A percentile compares a stretch with the other conserved stretches of the same genome.
phyloP scores from a whole-genome alignment of 2,113 vertebrate species.

The Mirza zaza region DNA sequence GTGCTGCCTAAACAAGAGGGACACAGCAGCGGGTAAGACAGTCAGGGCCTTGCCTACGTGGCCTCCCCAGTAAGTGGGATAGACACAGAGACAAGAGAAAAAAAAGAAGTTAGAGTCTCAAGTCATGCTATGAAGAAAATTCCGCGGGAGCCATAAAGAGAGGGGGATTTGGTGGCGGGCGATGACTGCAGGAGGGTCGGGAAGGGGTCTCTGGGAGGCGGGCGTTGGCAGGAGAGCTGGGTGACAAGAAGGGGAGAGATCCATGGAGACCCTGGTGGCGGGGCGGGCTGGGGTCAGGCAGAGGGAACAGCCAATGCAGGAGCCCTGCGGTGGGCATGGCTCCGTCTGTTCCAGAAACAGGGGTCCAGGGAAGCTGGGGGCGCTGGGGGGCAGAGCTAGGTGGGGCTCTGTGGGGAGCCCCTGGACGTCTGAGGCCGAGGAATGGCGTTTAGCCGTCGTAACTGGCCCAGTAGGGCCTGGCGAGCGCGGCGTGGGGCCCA shows the following conservation, averaged over 20 bases:
- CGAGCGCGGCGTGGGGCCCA: fast-evolving
- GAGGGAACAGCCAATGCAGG: neutral
- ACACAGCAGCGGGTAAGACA: fast-evolving
- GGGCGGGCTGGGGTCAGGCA: neutral
- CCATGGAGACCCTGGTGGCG: neutral
- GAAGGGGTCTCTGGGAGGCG: neutral
- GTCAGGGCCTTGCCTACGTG: neutral
- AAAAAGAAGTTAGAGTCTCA: fast-evolving
- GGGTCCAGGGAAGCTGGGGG: too few relatives aligned
- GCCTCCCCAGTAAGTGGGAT: neutral
- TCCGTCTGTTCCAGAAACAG: neutral
- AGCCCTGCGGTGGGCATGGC: neutral
- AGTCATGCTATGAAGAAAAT: neutral
- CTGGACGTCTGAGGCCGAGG: neutral
- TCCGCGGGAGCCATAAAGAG: neutral
- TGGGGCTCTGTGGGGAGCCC: fast-evolving
- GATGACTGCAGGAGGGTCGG: neutral
- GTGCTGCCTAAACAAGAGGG: neutral
- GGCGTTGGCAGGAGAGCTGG: too few relatives aligned
- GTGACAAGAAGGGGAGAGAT: neutral
- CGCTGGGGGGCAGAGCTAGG: fast-evolving
- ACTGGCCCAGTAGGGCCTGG: neutral
- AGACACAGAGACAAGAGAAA: neutral
- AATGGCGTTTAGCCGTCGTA: neutral
- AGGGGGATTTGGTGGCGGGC: neutral